These are phyloP conservation scores for Coenonympha glycerion DNA, from an alignment of 2,888 invertebrate species.

Conservation along the genomic window DNA sequence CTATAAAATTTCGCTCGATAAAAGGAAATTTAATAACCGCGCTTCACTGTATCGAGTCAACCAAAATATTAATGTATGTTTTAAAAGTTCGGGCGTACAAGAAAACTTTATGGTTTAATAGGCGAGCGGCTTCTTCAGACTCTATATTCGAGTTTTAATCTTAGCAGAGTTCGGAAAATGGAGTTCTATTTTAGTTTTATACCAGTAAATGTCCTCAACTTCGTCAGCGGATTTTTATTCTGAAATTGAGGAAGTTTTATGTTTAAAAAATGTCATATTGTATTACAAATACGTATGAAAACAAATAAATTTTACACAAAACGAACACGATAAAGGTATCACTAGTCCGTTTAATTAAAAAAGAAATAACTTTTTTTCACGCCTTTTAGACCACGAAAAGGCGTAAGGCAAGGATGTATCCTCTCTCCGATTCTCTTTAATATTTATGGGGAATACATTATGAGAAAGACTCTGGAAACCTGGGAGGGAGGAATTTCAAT, in stretches of 20 bases:
- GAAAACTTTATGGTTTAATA: constrained; percentile 16
- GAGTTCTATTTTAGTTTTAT: constrained; percentile 1
- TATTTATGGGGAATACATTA: too few relatives aligned
- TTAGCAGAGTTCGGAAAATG: background rate
- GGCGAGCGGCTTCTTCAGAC: constrained; percentile 8
- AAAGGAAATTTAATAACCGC: constrained; percentile 16
- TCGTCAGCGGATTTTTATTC: background rate
- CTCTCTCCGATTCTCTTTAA: too few relatives aligned
- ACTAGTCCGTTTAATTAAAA: too few relatives aligned
- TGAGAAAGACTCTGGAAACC: too few relatives aligned
- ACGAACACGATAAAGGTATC: too few relatives aligned
- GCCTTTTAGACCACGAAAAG: too few relatives aligned
- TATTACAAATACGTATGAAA: too few relatives aligned
- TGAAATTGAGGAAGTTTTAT: background rate
- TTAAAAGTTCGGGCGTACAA: constrained; percentile 5
- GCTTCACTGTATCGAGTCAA: constrained; percentile 3
- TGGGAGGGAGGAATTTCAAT: too few relatives aligned
- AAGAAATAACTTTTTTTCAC: too few relatives aligned
- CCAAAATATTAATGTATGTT: constrained; percentile 11
- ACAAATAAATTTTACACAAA: background rate
- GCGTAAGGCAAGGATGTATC: too few relatives aligned
- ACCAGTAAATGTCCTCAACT: background rate
- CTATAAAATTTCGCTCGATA: constrained; percentile 14
- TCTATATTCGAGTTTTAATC: constrained; percentile 21
- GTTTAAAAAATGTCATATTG: too few relatives aligned